phyloP scores from a whole-genome alignment of 2,113 vertebrate genomes.

The Engraulis encrasicolus region DNA sequence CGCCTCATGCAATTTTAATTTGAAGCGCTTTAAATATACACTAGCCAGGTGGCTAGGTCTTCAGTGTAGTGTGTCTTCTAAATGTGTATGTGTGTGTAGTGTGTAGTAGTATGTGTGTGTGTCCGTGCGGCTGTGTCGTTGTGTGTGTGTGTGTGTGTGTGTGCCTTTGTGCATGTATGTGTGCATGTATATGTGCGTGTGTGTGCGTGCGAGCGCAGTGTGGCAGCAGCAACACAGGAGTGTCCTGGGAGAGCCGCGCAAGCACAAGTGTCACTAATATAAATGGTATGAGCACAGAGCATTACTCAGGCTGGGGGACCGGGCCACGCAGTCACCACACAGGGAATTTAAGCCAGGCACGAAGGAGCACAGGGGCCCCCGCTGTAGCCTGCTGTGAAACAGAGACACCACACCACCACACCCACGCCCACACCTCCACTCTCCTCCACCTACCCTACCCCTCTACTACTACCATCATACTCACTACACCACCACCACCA shows the following conservation, averaged over 20 bases:
- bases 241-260: constrained; percentile 62
- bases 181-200: constrained; percentile 43
- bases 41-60: constrained; percentile 55
- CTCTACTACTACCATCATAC: no score
- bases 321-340: background rate
- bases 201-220: no score
- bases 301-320: constrained; percentile 50
- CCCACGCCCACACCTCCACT: no score
- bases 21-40: constrained; percentile 69
- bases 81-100: no score
- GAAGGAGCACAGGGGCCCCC: constrained; percentile 49
- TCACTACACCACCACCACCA: no score
- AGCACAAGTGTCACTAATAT: constrained; percentile 61
- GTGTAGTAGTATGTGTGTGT: no score
- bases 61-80: constrained; percentile 23
- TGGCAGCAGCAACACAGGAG: constrained; percentile 62
- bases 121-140: no score
- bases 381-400: constrained; percentile 54
- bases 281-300: constrained; percentile 65
- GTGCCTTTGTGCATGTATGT: no score
- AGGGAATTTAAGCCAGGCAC: background rate
- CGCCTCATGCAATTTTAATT: constrained; percentile 70
- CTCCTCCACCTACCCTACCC: no score
- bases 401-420: constrained; percentile 47
- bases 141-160: no score